Base-by-base conservation (phyloP, 2,113 vertebrate genomes). In the Arizona elegans region DNA sequence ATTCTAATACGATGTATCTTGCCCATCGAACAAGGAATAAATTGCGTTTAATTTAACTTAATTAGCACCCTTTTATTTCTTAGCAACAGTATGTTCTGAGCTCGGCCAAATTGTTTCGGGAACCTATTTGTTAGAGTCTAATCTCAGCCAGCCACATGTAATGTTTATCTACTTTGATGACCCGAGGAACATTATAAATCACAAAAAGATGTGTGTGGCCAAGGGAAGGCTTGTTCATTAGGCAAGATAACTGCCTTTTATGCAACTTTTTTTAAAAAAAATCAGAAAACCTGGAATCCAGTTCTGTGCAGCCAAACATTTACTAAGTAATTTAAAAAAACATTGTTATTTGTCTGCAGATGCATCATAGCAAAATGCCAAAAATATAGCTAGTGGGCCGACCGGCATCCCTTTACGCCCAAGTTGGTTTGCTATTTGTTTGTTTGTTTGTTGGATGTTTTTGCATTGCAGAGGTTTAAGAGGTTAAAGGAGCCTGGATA, bases 311-410 rank as follows among this genome's bases (percentile, higher is more conserved):
- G 1, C 21, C 55, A 95, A 95, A 94, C 88, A 91, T 93, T 94
- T 94, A 1, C 8, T 29, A 15, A 95, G 15, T 52, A 86, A 81
- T 65, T 94, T 92, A 29, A 96, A 95, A 95, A 93, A 95, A 93
- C 50, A 0, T 62, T 93, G 94, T 91, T 54, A 11, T 15, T 65
- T 1, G 65, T 62, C 75, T 58, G 87, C 86, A 21, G 19, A 24
- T 89, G 0, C 87, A 91, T 87, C 70, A 3, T 8, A 81, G n/a
- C 70, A 38, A 81, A 38, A 17, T 75, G 8, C n/a, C 6, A 33
- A 8, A 81, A 38, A 8, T 19, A 75, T 17, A 75, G n/a, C n/a
- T 19, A 81, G n/a, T 38, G n/a, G 15, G 15, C n/a, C n/a, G 38
- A 81, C n/a, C 15, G 5, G 3, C 7, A 38, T 38, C 70, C n/a